phyloP scores from a whole-genome alignment of 1,140 invertebrate genomes.

The Maniola jurtina region DNA sequence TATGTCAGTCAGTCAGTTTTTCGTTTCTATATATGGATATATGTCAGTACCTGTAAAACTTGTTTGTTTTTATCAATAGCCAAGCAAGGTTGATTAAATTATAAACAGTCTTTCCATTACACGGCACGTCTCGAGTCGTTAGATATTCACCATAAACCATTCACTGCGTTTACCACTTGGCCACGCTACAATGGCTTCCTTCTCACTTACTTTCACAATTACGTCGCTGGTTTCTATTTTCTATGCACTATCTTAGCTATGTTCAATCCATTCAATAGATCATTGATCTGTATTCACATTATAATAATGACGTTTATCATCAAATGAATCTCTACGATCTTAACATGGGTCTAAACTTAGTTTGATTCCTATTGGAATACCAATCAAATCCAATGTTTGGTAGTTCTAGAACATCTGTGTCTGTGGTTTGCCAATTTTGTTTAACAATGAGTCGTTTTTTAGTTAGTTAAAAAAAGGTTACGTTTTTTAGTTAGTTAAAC shows the following conservation, averaged over 20 bases:
- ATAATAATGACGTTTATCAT: neutral
- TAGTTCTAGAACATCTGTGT: no score
- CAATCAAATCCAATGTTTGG: no score
- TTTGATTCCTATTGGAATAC: no score
- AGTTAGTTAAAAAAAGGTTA: no score
- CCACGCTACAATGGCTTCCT: slow-evolving; percentile 58
- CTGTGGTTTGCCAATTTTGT: no score
- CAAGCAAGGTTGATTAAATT: slow-evolving; percentile 17
- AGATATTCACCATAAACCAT: slow-evolving; percentile 35
- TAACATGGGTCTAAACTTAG: no score
- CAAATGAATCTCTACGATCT: neutral
- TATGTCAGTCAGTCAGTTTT: neutral
- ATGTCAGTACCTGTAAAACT: neutral
- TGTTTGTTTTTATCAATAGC: slow-evolving; percentile 1
- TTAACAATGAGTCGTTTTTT: no score
- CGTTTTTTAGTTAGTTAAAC: no score
- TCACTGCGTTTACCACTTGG: slow-evolving; percentile 36
- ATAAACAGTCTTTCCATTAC: slow-evolving; percentile 20
- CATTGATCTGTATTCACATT: neutral
- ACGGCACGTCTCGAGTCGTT: slow-evolving; percentile 17
- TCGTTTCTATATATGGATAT: no score
- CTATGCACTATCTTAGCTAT: slow-evolving; percentile 35
- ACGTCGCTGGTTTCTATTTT: slow-evolving; percentile 46
- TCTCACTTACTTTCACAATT: slow-evolving; percentile 70
- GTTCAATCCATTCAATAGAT: slow-evolving; percentile 9